A percentile compares a stretch with the other conserved stretches of the same genome.
These are phyloP conservation scores for Ceratina australensis DNA, from an alignment of 1,140 invertebrate species.

Conservation along the genomic window DNA sequence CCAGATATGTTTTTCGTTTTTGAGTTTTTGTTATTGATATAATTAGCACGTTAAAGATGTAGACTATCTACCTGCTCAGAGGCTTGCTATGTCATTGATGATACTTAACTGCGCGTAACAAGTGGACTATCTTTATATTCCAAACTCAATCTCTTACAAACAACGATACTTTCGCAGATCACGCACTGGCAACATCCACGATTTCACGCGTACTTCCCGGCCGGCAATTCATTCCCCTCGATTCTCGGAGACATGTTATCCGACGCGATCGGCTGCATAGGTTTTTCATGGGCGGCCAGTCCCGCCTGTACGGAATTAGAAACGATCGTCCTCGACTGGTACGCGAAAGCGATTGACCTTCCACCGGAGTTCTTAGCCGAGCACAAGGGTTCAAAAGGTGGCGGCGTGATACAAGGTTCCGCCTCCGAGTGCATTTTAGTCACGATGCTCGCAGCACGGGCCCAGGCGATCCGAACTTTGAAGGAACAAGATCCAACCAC, in stretches of 20 bases:
- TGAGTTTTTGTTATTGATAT: no score
- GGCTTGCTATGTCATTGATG: no score
- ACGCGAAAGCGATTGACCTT: constrained; percentile 81
- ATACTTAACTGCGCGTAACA: no score
- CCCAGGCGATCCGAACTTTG: constrained; percentile 86
- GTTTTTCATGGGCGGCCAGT: constrained; percentile 96
- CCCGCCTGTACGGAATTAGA: constrained; percentile 93
- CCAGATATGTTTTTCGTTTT: no score
- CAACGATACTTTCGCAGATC: constrained; percentile 80
- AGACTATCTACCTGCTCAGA: no score
- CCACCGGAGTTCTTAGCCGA: constrained; percentile 81
- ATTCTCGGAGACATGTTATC: constrained; percentile 96
- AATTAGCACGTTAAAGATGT: no score
- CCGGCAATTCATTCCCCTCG: constrained; percentile 96
- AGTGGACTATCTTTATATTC: no score
- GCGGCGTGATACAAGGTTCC: constrained; percentile 90
- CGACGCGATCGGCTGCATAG: constrained; percentile 94
- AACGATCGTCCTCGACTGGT: constrained; percentile 86
- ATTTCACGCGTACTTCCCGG: constrained; percentile 98
- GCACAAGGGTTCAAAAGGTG: constrained; percentile 82
- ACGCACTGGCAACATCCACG: constrained; percentile 98
- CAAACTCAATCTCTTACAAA: no score
- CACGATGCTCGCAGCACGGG: constrained; percentile 89
- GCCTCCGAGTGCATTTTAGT: constrained; percentile 94
- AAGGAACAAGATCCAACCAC: constrained; percentile 80